Evolutionary conservation across 2,888 invertebrate genomes (phyloP).

Genomic region (Urechis unicinctus): DNA sequence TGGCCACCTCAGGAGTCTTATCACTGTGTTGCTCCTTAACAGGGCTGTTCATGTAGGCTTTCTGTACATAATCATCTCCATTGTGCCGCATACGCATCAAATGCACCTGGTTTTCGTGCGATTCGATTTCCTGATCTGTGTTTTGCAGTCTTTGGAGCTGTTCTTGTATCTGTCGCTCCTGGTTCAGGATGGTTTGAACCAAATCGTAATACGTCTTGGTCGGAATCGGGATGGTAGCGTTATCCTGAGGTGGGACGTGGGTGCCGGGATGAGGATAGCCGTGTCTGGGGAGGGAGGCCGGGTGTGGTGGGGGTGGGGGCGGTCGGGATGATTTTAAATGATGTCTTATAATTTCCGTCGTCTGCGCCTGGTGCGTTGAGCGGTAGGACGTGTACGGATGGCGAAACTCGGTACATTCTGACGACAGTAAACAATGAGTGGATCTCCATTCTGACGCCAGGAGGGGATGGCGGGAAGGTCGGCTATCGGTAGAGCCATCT

Average conservation of each 20-base stretch:
- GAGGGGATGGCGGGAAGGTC: neutral
- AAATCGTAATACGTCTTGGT: constrained; percentile 19
- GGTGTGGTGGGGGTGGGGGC: neutral
- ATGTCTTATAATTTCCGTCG: no score
- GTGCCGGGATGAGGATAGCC: no score
- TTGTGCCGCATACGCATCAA: constrained; percentile 10
- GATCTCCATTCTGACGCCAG: no score
- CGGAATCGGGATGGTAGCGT: neutral
- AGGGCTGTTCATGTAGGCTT: constrained; percentile 13
- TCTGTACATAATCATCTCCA: constrained; percentile 22
- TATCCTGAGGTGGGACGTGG: no score
- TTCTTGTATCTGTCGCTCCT: constrained; percentile 58
- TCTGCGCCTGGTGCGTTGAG: no score
- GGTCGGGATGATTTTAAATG: no score
- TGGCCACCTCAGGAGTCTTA: no score
- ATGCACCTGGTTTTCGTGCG: constrained; percentile 4
- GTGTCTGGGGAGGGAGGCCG: no score
- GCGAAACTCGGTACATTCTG: no score
- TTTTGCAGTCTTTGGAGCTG: constrained; percentile 55
- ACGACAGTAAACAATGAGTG: no score
- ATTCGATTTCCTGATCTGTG: constrained; percentile 68
- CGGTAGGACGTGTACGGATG: no score
- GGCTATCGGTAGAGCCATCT: neutral
- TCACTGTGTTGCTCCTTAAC: no score
- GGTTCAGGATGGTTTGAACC: constrained; percentile 57